Evolutionary conservation across 2,113 vertebrate species (phyloP).

Genomic region (Urocolius indicus): DNA sequence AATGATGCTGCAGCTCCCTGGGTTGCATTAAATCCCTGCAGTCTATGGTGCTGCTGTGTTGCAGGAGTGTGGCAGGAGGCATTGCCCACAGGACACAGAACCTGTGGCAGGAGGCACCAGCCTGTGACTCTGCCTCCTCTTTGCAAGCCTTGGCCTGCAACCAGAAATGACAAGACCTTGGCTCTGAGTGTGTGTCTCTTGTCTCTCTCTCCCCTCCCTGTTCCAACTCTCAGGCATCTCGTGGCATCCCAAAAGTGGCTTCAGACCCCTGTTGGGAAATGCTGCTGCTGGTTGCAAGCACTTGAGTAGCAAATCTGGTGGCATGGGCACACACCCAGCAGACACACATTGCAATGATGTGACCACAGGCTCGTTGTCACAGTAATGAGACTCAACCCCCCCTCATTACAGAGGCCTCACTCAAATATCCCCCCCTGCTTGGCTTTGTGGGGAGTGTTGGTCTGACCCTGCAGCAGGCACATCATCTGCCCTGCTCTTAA

Average conservation of each 20-base stretch:
- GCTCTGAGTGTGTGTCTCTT: background rate
- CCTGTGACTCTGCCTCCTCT: background rate
- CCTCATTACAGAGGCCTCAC: background rate
- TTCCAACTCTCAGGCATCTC: background rate
- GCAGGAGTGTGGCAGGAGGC: background rate
- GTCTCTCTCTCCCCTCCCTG: background rate
- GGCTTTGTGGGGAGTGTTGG: background rate
- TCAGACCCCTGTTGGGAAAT: background rate
- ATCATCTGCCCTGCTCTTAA: background rate
- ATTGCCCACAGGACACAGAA: background rate
- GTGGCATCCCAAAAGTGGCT: background rate
- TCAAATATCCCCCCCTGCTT: background rate
- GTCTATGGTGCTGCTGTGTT: background rate
- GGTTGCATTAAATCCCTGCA: conserved; percentile 25
- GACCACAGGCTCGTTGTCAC: background rate
- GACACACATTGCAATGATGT: rapidly evolving
- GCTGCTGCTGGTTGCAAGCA: background rate
- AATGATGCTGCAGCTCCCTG: conserved; percentile 13
- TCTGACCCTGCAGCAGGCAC: background rate
- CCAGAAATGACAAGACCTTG: background rate
- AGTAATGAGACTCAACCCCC: background rate
- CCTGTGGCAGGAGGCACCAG: rapidly evolving
- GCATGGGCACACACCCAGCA: background rate
- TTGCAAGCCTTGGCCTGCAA: background rate
- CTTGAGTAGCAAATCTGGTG: background rate